A percentile compares a stretch with the other conserved stretches of the same genome.
phyloP scores from a whole-genome alignment of 2,888 invertebrate genomes.

The Mechanitis mazaeus region DNA sequence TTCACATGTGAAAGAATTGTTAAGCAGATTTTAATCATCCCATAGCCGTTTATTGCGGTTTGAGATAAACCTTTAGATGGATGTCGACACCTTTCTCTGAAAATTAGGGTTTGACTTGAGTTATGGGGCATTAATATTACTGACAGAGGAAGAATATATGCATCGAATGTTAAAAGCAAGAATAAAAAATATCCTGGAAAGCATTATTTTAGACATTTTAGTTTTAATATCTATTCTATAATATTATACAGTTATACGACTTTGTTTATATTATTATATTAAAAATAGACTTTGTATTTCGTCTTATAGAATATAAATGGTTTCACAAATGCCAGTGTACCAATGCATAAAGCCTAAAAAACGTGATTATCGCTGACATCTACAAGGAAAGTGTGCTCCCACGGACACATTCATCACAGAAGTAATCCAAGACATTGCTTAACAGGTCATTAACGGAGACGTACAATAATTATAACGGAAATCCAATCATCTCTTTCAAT shows the following conservation, averaged over 20 bases:
- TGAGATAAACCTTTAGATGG: slow-evolving; percentile 34
- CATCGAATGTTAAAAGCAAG: slow-evolving; percentile 21
- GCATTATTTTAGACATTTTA: background rate
- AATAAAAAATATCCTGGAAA: background rate
- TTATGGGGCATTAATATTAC: slow-evolving; percentile 37
- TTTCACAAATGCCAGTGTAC: too few relatives aligned
- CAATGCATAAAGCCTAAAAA: slow-evolving; percentile 13
- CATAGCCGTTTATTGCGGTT: slow-evolving; percentile 37
- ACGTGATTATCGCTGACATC: background rate
- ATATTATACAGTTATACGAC: too few relatives aligned
- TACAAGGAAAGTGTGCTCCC: slow-evolving; percentile 36
- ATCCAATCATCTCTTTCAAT: slow-evolving; percentile 21
- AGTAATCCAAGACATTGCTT: slow-evolving; percentile 37
- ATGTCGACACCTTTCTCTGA: slow-evolving; percentile 40
- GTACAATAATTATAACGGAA: slow-evolving; percentile 19
- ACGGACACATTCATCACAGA: slow-evolving; percentile 40
- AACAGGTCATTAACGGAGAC: slow-evolving; percentile 33
- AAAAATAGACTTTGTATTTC: too few relatives aligned
- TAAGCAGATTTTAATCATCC: slow-evolving; percentile 41
- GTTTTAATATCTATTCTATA: too few relatives aligned
- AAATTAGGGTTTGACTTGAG: slow-evolving; percentile 39
- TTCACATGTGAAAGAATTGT: slow-evolving; percentile 22
- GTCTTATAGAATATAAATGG: too few relatives aligned
- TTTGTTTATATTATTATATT: too few relatives aligned
- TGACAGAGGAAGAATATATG: slow-evolving; percentile 29